Percentiles rank a stretch among this genome's conserved stretches.
Conservation (phyloP, 2,113 vertebrate genomes). For the Erinaceus europaeus region DNA sequence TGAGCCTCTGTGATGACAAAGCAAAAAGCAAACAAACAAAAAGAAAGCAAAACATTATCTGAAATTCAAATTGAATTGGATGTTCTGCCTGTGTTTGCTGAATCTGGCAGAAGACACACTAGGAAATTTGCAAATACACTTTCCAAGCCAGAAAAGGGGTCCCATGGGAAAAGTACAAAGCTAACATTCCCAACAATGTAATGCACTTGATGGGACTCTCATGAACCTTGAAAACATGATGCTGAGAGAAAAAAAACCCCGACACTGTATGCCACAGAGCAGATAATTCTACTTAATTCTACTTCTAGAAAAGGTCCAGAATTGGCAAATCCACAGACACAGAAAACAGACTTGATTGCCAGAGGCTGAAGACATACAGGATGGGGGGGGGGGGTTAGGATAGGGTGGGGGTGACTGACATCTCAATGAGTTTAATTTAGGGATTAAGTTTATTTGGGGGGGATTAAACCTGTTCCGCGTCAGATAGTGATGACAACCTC, state of each 20-base stretch:
- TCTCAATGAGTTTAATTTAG: no score
- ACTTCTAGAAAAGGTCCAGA: not conserved
- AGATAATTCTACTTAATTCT: not conserved
- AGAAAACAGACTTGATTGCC: not conserved
- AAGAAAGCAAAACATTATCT: no score
- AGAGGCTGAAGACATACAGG: not conserved
- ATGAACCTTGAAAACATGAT: not conserved
- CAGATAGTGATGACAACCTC: not conserved
- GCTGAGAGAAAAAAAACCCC: not conserved
- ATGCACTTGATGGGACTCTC: no score
- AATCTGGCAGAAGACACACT: no score
- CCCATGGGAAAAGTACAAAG: no score
- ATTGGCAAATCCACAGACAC: not conserved
- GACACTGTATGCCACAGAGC: not conserved
- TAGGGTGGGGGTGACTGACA: no score
- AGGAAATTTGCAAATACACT: no score
- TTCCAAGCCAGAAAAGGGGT: no score
- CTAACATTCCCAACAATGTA: no score
- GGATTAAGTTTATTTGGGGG: not conserved
- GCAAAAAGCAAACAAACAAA: no score
- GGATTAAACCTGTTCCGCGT: not conserved
- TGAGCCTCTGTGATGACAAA: no score
- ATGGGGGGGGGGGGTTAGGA: not conserved
- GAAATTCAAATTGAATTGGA: slow-evolving; percentile 4
- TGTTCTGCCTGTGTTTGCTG: not conserved